A percentile compares a stretch with the other conserved stretches of the same genome.
These are phyloP conservation scores for Lycocorax pyrrhopterus DNA, from an alignment of 2,113 vertebrate species.

Conservation along the genomic window DNA sequence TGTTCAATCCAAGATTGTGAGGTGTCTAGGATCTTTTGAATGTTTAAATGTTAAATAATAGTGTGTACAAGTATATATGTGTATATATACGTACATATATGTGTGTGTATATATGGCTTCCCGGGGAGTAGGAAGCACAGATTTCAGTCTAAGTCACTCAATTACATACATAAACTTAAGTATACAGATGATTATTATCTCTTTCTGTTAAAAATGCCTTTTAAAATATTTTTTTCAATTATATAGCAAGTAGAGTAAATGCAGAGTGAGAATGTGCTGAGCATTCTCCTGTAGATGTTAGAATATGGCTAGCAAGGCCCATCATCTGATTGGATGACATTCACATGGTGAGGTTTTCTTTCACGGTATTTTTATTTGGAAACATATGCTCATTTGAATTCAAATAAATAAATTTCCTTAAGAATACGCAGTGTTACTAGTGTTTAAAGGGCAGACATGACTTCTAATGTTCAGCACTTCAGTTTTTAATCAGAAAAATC, in stretches of 20 bases:
- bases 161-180: neutral
- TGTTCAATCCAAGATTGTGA: neutral
- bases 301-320: neutral
- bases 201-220: neutral
- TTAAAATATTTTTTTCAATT: neutral
- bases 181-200: neutral
- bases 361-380: neutral
- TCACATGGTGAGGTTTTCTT: neutral
- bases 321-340: neutral
- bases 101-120: neutral
- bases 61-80: fast-evolving
- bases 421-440: neutral
- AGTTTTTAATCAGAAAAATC: neutral
- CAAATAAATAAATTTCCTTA: neutral
- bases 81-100: no score
- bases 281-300: neutral
- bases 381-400: neutral
- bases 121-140: neutral
- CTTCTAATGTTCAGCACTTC: neutral
- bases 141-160: neutral
- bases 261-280: neutral
- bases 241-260: neutral
- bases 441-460: neutral
- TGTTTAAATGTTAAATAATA: neutral
- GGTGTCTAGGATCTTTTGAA: neutral